These are phyloP conservation scores for Grammomys surdaster DNA, from an alignment of 2,113 vertebrate genomes.

Conservation along the genomic window DNA sequence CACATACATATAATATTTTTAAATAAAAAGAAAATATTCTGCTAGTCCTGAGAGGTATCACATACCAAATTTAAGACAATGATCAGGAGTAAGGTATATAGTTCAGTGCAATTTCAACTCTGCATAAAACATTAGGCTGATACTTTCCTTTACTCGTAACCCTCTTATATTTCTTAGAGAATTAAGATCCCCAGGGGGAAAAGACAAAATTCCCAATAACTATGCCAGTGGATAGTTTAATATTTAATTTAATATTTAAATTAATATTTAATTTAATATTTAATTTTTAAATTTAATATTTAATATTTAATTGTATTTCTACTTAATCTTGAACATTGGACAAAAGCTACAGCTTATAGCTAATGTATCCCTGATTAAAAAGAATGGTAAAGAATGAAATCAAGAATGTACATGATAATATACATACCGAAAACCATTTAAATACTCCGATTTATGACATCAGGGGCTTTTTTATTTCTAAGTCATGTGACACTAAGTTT, in stretches of 20 bases:
- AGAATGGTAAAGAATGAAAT: neutral
- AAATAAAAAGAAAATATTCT: neutral
- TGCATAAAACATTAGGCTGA: neutral
- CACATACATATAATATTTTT: neutral
- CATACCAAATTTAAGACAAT: neutral
- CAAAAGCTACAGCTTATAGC: neutral
- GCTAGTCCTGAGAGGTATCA: neutral
- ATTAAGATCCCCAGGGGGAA: neutral
- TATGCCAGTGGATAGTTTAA: neutral
- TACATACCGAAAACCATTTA: accelerated
- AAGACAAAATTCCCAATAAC: neutral
- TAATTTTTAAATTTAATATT: too few species aligned
- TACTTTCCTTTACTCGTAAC: accelerated
- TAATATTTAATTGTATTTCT: neutral
- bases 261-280: too few species aligned
- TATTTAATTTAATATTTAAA: neutral
- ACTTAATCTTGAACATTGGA: neutral
- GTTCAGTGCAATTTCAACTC: neutral
- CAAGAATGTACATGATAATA: neutral
- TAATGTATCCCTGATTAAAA: neutral
- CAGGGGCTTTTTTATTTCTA: neutral
- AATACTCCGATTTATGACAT: neutral
- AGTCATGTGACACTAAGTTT: neutral
- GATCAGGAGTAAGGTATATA: neutral
- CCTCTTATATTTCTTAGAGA: neutral